phyloP scores from a whole-genome alignment of 1,140 invertebrate genomes.

The Aphaenogaster ashmeadi region DNA sequence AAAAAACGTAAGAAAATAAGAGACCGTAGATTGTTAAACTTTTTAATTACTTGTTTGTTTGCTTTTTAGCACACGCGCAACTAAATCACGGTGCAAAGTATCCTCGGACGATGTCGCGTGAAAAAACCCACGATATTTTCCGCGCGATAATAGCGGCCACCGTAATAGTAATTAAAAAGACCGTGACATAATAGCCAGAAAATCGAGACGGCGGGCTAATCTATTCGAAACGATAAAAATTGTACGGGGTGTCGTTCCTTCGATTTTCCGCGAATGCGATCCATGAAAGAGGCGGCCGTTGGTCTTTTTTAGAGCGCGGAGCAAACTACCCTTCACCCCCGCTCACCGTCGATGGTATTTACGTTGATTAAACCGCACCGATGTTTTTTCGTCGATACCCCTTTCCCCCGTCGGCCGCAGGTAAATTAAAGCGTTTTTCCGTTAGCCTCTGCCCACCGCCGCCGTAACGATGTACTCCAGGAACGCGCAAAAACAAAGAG shows the following conservation, averaged over 20 bases:
- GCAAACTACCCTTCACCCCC: background rate
- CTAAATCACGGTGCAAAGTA: conserved; percentile 29
- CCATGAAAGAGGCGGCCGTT: conserved; percentile 10
- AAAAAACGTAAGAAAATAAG: background rate
- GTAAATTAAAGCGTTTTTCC: conserved; percentile 69
- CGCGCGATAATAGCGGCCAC: conserved; percentile 2
- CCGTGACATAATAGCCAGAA: background rate
- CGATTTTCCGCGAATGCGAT: conserved; percentile 41
- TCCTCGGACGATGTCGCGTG: background rate
- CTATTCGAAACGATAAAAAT: conserved; percentile 40
- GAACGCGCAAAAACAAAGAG: conserved; percentile 41
- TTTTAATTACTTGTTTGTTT: conserved; percentile 1
- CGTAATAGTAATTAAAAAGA: conserved; percentile 48
- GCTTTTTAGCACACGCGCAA: background rate
- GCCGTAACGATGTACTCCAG: conserved; percentile 50
- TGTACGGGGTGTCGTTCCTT: conserved; percentile 34
- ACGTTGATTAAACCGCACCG: conserved; percentile 65
- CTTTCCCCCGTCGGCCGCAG: conserved; percentile 19
- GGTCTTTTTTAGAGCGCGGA: background rate
- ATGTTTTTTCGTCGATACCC: conserved; percentile 48
- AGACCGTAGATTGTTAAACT: conserved; percentile 11
- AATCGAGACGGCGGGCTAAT: conserved; percentile 47
- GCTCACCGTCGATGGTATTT: conserved; percentile 46
- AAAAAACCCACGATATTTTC: background rate
- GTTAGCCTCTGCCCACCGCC: conserved; percentile 9